Evolutionary conservation across 2,797 vertebrate species (phyloP).

Genomic region (Liparis tanakae): DNA sequence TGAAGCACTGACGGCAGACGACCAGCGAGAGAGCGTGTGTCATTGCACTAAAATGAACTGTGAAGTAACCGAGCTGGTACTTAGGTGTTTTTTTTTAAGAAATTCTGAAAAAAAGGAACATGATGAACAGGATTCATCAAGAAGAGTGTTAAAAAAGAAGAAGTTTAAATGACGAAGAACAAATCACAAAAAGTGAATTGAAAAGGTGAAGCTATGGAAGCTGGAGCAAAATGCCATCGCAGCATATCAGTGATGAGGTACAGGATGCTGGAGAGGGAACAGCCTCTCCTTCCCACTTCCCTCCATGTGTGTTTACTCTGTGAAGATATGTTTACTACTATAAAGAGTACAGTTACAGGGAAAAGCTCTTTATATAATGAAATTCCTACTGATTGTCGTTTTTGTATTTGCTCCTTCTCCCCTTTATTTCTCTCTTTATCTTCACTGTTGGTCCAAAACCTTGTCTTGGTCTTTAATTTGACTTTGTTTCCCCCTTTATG

Average conservation of each 20-base stretch:
- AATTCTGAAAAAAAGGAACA: constrained; percentile 34
- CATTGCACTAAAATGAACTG: constrained; percentile 88
- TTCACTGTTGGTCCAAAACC: constrained; percentile 45
- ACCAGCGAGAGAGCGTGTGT: constrained; percentile 71
- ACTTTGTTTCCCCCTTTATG: constrained; percentile 51
- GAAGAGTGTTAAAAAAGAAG: constrained; percentile 45
- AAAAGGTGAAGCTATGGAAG: constrained; percentile 60
- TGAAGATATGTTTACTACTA: constrained; percentile 78
- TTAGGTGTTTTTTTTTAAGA: constrained; percentile 81
- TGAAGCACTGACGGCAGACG: constrained; percentile 80
- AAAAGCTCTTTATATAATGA: constrained; percentile 73
- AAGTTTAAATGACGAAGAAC: background rate
- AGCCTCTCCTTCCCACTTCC: constrained; percentile 35
- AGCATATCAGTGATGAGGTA: constrained; percentile 53
- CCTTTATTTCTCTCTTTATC: constrained; percentile 27
- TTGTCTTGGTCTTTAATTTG: constrained; percentile 54
- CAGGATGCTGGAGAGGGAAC: constrained; percentile 53
- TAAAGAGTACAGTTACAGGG: constrained; percentile 75
- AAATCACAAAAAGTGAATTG: constrained; percentile 30
- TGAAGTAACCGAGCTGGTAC: constrained; percentile 89
- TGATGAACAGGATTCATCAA: constrained; percentile 85
- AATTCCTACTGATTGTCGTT: constrained; percentile 72
- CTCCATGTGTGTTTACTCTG: constrained; percentile 75
- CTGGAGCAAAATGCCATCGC: constrained; percentile 59
- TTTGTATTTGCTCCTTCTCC: constrained; percentile 63